Conservation (phyloP, 2,797 vertebrate genomes). For the Falco columbarius region DNA sequence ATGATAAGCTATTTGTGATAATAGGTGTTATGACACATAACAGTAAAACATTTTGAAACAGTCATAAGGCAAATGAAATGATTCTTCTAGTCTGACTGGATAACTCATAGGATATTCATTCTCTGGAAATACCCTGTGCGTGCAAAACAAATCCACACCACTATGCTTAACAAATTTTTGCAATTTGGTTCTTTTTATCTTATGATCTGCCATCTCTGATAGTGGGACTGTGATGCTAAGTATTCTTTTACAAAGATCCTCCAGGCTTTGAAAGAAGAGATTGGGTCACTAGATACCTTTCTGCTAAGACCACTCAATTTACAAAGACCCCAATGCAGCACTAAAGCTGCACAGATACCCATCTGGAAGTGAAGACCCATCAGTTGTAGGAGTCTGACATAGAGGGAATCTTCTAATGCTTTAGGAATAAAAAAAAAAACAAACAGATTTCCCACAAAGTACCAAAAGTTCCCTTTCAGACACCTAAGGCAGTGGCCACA, state of each 20-base stretch:
- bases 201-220: neutral
- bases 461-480: neutral
- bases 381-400: neutral
- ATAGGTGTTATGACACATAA: neutral
- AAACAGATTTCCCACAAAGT: neutral
- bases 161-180: neutral
- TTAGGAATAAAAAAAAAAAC: neutral
- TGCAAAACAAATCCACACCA: neutral
- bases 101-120: neutral
- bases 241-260: neutral
- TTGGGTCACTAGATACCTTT: neutral
- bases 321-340: neutral
- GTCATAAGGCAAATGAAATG: neutral
- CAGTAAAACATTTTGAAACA: neutral
- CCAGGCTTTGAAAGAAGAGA: neutral
- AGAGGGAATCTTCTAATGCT: neutral
- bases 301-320: neutral
- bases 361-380: neutral
- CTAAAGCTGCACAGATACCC: neutral
- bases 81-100: neutral
- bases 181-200: neutral
- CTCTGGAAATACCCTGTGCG: neutral
- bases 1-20: neutral
- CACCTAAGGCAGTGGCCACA: neutral
- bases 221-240: neutral